phyloP scores from a whole-genome alignment of 1,140 invertebrate species.

The Megalonaias nervosa region DNA sequence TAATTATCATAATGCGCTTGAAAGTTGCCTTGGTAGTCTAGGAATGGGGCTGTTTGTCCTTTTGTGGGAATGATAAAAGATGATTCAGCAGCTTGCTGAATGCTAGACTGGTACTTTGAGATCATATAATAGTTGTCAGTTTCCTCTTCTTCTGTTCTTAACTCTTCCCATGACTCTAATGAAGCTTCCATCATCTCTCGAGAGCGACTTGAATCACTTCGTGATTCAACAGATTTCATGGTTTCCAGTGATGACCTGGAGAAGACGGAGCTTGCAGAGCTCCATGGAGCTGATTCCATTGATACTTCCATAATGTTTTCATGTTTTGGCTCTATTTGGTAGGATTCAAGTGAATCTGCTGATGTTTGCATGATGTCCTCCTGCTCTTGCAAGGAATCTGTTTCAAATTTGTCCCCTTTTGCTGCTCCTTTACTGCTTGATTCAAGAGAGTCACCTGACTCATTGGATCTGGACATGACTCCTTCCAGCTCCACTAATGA shows the following conservation, averaged over 20 bases:
- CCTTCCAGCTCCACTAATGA: slow-evolving; percentile 70
- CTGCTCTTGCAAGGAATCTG: slow-evolving; percentile 73
- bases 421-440: slow-evolving; percentile 55
- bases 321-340: slow-evolving; percentile 43
- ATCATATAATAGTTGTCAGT: slow-evolving; percentile 32
- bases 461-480: slow-evolving; percentile 50
- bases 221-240: slow-evolving; percentile 49
- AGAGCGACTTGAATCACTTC: slow-evolving; percentile 49
- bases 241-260: slow-evolving; percentile 55
- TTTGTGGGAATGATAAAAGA: slow-evolving; percentile 23
- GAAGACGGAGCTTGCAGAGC: slow-evolving; percentile 55
- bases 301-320: slow-evolving; percentile 61
- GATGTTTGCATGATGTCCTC: slow-evolving; percentile 58
- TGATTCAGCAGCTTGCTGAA: slow-evolving; percentile 29
- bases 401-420: slow-evolving; percentile 45
- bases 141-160: slow-evolving; percentile 33
- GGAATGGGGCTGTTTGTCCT: slow-evolving; percentile 39
- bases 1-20: slow-evolving; percentile 28
- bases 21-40: slow-evolving; percentile 54
- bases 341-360: slow-evolving; percentile 63
- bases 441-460: slow-evolving; percentile 74
- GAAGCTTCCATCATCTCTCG: slow-evolving; percentile 65
- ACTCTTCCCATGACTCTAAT: slow-evolving; percentile 58
- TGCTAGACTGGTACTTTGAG: slow-evolving; percentile 32
- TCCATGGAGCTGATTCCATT: slow-evolving; percentile 58